Conservation (phyloP, 2,888 invertebrate species). For the Lasius platythorax region DNA sequence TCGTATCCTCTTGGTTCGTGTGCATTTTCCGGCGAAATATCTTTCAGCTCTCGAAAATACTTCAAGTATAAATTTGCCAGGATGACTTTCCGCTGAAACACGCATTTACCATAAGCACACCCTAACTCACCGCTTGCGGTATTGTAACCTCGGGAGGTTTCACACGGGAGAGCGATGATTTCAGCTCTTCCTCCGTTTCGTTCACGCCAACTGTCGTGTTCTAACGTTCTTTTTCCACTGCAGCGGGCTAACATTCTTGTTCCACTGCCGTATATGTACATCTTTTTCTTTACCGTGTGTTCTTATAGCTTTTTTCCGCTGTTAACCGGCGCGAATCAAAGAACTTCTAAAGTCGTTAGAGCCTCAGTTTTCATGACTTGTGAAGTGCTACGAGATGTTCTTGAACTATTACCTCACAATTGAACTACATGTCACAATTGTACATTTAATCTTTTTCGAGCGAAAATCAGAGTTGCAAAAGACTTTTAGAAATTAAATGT, state of each 20-base stretch:
- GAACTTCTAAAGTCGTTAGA: conserved; percentile 22
- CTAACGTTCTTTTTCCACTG: conserved; percentile 40
- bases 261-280: conserved; percentile 40
- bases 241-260: conserved; percentile 37
- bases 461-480: neutral
- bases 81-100: conserved; percentile 48
- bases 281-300: conserved; percentile 31
- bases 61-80: conserved; percentile 20
- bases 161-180: conserved; percentile 52
- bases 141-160: conserved; percentile 54
- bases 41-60: conserved; percentile 15
- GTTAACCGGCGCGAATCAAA: conserved; percentile 24
- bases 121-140: conserved; percentile 55
- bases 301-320: conserved; percentile 10
- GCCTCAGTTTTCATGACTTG: neutral
- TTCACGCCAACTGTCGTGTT: conserved; percentile 53
- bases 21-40: neutral
- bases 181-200: conserved; percentile 47
- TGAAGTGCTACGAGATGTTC: neutral
- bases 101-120: conserved; percentile 51
- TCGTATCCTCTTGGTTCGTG: neutral
- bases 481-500: neutral
- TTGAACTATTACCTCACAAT: neutral
- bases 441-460: neutral
- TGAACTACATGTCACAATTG: neutral